These are phyloP conservation scores for Papilio dardanus DNA, from an alignment of 1,140 invertebrate species.

Conservation along the genomic window DNA sequence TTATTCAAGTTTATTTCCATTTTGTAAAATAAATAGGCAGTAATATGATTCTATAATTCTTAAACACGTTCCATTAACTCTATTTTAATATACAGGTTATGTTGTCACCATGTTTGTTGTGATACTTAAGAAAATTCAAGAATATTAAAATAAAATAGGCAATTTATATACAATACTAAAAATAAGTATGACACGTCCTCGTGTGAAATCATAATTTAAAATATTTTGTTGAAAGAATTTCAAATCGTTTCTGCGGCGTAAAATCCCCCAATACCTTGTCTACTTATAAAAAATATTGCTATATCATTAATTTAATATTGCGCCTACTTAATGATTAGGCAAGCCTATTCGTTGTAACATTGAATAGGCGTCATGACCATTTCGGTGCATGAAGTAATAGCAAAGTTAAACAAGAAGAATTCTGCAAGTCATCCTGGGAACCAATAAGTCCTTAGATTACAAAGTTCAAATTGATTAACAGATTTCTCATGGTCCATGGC, in stretches of 20 bases:
- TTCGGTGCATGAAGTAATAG: not conserved
- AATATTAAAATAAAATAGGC: not conserved
- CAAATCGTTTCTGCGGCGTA: not conserved
- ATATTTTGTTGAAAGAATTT: not conserved
- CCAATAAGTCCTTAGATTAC: not conserved
- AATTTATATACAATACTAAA: slow-evolving; percentile 21
- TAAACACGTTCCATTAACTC: not conserved
- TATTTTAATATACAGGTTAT: not conserved
- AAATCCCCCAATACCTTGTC: not conserved
- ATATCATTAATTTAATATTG: not conserved
- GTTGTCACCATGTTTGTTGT: not conserved
- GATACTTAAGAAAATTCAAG: not conserved
- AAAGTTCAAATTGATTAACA: slow-evolving; percentile 29
- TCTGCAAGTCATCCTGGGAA: slow-evolving; percentile 14
- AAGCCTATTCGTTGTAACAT: not conserved
- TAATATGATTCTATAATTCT: not conserved
- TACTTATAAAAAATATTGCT: not conserved
- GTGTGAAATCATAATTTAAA: not conserved
- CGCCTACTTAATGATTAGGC: slow-evolving; percentile 5
- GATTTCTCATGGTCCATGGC: slow-evolving; percentile 10
- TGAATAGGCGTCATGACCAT: not conserved
- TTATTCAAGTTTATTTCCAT: no score
- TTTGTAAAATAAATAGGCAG: no score
- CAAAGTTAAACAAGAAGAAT: not conserved
- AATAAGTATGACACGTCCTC: not conserved